Evolutionary conservation across 2,113 vertebrate species (phyloP).

Genomic region (Phyllopteryx taeniolatus): DNA sequence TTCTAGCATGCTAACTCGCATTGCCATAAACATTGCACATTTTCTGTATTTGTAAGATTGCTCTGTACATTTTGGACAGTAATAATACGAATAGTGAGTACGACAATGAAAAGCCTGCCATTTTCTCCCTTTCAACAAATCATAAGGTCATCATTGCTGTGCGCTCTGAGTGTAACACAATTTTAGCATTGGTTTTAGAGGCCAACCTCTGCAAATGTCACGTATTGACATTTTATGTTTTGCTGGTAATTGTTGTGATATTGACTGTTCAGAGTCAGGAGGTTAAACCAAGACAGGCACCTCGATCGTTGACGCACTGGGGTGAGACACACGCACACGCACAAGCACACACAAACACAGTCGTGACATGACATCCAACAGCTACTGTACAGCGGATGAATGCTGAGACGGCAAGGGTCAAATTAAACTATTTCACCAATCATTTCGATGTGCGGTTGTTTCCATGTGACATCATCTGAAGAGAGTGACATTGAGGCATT

Average conservation of each 20-base stretch:
- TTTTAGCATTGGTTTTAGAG: constrained; percentile 13
- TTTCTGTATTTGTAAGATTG: too few species aligned
- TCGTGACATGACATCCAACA: neutral
- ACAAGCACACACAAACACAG: neutral
- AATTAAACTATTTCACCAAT: neutral
- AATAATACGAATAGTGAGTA: too few species aligned
- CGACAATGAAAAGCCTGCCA: neutral
- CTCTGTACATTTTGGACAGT: neutral
- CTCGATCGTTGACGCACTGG: constrained; percentile 4
- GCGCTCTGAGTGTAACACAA: constrained; percentile 17
- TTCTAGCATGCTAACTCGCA: too few species aligned
- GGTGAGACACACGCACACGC: neutral
- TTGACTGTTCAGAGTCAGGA: constrained; percentile 32
- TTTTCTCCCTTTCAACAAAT: neutral
- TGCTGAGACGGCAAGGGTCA: neutral
- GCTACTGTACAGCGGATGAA: neutral
- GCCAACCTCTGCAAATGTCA: constrained; percentile 52
- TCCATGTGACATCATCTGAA: too few species aligned
- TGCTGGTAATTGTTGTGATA: constrained; percentile 43
- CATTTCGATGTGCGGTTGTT: too few species aligned
- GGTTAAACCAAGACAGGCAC: constrained; percentile 17
- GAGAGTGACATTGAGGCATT: too few species aligned
- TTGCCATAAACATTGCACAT: too few species aligned
- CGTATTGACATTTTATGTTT: constrained; percentile 49
- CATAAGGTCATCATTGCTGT: neutral